Base-by-base conservation (phyloP, 2,888 invertebrate species). In the Linyphia triangularis region DNA sequence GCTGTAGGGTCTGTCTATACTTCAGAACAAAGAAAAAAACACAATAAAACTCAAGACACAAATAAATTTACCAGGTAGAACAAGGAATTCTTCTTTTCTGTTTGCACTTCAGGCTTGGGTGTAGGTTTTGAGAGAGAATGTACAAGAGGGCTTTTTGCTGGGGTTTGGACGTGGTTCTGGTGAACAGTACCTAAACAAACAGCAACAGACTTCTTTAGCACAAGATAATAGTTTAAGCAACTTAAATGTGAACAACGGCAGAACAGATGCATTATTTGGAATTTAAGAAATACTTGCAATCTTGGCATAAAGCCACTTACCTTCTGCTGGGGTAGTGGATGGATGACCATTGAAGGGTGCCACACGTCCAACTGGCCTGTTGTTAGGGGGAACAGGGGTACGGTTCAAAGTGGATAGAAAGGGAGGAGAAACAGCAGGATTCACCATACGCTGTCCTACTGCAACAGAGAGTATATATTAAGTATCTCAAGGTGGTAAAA, bases 51-150 rank as follows among this genome's bases (percentile, higher is more conserved):
- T 37, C 19, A n/a, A n/a, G 9, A n/a, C 13, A 57, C 2, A 28
- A 51, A 26, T 51, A 16, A 13, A 92, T 92, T 79, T 92, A 91
- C 91, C 90, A 91, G 75, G 85, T 89, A 90, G 85, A 91, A 90
- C 24, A 90, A 19, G 28, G 90, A 91, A 51, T 89, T 75, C 69
- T 90, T 89, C 84, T 90, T 85, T 37, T 90, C 90, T 37, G 89
- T 78, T 24, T 73, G 22, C 26, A 84, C 77, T 1, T 90, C 90
- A 22, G 37, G 24, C 30, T 72, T 84, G 19, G 82, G 72, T 9
- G 51, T 24, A 22, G 89, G 82, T 69, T 89, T 90, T 5, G 75
- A 63, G 10, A 86, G 40, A 2, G 89, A 89, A 67, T 88, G 83
- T 24, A 81, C 85, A 24, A 82, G 83, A 75, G 84, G 86, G 16